phyloP scores from a whole-genome alignment of 1,140 invertebrate genomes.

The Lordiphosa mommai region DNA sequence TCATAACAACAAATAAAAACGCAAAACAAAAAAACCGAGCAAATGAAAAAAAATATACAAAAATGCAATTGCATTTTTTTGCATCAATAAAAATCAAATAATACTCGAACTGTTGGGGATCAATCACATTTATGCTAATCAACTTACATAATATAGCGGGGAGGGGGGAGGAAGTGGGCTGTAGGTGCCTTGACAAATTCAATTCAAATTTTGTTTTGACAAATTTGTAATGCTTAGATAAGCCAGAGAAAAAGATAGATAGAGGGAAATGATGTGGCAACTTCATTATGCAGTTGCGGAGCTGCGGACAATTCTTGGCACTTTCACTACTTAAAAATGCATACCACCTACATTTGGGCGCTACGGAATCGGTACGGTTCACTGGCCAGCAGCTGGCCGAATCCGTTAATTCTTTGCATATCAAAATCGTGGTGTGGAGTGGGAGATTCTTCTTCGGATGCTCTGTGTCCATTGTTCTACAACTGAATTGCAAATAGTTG shows the following conservation, averaged over 20 bases:
- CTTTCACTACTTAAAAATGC: conserved; percentile 74
- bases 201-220: conserved; percentile 63
- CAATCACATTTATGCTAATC: conserved; percentile 76
- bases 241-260: conserved; percentile 30
- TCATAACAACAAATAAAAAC: conserved; percentile 49
- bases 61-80: conserved; percentile 71
- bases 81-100: conserved; percentile 77
- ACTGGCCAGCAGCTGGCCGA: conserved; percentile 26
- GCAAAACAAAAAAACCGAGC: conserved; percentile 6
- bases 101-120: conserved; percentile 62
- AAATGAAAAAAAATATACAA: conserved; percentile 34
- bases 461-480: conserved; percentile 8
- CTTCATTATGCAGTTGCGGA: conserved; percentile 26
- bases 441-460: not conserved
- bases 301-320: conserved; percentile 44
- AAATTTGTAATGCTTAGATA: conserved; percentile 70
- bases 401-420: conserved; percentile 11
- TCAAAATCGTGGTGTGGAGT: not conserved
- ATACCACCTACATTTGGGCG: conserved; percentile 67
- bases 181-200: conserved; percentile 59
- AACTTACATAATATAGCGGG: conserved; percentile 62
- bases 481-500: conserved; percentile 59
- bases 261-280: conserved; percentile 27
- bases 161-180: not conserved
- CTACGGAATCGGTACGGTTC: conserved; percentile 17